Evolutionary conservation across 2,888 invertebrate species (phyloP).

Genomic region (Xylota sylvarum): DNA sequence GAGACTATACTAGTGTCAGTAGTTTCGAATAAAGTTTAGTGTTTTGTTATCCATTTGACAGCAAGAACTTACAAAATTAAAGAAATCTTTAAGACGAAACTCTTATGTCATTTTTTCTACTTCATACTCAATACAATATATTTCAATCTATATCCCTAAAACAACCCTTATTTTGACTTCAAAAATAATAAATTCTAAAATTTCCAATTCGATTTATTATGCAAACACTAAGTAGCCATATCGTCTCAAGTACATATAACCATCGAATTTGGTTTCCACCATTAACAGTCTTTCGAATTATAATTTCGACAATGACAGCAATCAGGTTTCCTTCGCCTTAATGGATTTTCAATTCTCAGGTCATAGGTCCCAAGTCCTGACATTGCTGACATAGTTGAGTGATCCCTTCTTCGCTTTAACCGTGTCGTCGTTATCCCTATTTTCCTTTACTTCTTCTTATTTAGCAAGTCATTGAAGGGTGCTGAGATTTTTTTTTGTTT

Average conservation of each 20-base stretch:
- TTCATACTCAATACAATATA: too few species aligned
- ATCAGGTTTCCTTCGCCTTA: constrained; percentile 67
- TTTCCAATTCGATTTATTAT: constrained; percentile 45
- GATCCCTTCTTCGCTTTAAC: constrained; percentile 57
- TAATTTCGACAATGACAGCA: constrained; percentile 42
- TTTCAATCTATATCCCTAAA: not conserved
- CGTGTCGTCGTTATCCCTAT: constrained; percentile 19
- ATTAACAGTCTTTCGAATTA: constrained; percentile 33
- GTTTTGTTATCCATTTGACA: too few species aligned
- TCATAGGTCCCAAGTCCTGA: constrained; percentile 73
- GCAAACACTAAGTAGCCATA: constrained; percentile 59
- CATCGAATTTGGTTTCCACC: constrained; percentile 53
- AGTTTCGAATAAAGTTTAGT: too few species aligned
- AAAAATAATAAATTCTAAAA: constrained; percentile 17
- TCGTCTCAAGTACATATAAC: constrained; percentile 22
- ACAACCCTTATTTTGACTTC: constrained; percentile 13
- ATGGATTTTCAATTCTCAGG: constrained; percentile 74
- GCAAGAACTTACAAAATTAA: too few species aligned
- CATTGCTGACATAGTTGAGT: constrained; percentile 65
- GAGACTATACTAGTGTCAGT: too few species aligned
- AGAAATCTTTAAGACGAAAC: too few species aligned
- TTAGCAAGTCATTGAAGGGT: constrained; percentile 57
- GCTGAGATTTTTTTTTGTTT: constrained; percentile 24
- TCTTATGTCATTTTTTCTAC: too few species aligned
- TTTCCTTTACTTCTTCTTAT: constrained; percentile 24